Evolutionary conservation across 53 echinoderm and acorn worm species (phyloP).

Genomic region (Temnopleurus reevesii): DNA sequence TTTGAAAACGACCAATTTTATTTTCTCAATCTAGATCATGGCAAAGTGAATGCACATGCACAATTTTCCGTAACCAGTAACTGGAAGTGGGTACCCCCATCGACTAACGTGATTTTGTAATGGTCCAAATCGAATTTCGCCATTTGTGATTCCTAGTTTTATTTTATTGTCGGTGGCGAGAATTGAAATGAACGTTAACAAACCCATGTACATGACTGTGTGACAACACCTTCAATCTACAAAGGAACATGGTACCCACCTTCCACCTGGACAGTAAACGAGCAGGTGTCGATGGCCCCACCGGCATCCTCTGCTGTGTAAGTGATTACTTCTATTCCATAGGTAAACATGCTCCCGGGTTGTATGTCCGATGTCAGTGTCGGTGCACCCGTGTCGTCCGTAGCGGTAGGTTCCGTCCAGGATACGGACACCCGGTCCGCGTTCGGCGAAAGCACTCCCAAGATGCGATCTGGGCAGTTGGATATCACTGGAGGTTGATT

Average conservation of each 20-base stretch:
- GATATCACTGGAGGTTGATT: slow-evolving; percentile 22
- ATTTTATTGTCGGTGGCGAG: too few species aligned
- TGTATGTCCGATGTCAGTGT: not conserved
- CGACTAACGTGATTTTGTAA: too few species aligned
- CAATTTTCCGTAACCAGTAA: too few species aligned
- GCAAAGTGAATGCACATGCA: too few species aligned
- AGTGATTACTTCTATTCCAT: slow-evolving; percentile 58
- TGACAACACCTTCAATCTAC: too few species aligned
- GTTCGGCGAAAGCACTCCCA: not conserved
- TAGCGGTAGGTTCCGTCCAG: slow-evolving; percentile 25
- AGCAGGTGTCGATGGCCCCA: slow-evolving; percentile 46
- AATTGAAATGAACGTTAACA: too few species aligned
- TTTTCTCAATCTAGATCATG: too few species aligned
- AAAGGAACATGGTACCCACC: slow-evolving; percentile 14
- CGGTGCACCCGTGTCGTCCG: slow-evolving; percentile 47
- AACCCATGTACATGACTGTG: too few species aligned
- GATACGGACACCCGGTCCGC: not conserved
- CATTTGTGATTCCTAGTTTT: too few species aligned
- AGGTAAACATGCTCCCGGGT: slow-evolving; percentile 49
- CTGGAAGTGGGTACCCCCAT: too few species aligned
- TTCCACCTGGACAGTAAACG: slow-evolving; percentile 56
- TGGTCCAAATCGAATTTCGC: too few species aligned
- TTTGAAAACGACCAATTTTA: too few species aligned
- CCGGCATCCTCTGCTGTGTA: slow-evolving; percentile 63
- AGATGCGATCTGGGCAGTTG: not conserved